phyloP scores from a whole-genome alignment of 2,113 vertebrate species.

The Festucalex cinctus region DNA sequence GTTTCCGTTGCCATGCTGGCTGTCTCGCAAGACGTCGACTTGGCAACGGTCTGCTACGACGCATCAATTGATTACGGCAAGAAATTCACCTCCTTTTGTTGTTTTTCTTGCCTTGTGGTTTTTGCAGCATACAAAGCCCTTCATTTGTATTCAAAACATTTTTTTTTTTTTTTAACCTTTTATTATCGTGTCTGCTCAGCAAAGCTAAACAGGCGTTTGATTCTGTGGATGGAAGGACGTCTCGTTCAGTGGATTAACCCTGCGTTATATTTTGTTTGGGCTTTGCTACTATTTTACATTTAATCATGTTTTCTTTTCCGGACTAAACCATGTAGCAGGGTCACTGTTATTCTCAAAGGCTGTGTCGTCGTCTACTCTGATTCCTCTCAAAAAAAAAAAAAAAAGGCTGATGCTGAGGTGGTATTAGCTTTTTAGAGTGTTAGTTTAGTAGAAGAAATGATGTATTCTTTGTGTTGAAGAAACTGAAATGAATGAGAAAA shows the following conservation, averaged over 20 bases:
- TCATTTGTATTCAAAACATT: conserved; percentile 40
- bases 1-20: conserved; percentile 95
- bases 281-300: conserved; percentile 55
- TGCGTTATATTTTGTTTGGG: conserved; percentile 45
- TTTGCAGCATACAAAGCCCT: conserved; percentile 86
- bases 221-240: conserved; percentile 94
- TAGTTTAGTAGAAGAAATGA: conserved; percentile 56
- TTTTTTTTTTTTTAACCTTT: conserved; percentile 45
- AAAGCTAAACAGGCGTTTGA: conserved; percentile 82
- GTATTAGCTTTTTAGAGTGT: conserved; percentile 52
- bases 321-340: conserved; percentile 61
- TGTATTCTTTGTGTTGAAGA: conserved; percentile 31
- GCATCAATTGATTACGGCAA: conserved; percentile 73
- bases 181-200: conserved; percentile 62
- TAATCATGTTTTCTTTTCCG: conserved; percentile 27
- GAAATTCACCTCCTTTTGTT: conserved; percentile 67
- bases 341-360: conserved; percentile 63
- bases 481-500: conserved; percentile 10
- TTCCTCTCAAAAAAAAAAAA: conserved; percentile 53
- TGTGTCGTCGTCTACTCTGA: conserved; percentile 54
- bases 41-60: conserved; percentile 93
- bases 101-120: conserved; percentile 76
- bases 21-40: conserved; percentile 72
- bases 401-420: conserved; percentile 17
- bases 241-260: conserved; percentile 50